A percentile compares a stretch with the other conserved stretches of the same genome.
Evolutionary conservation across 2,888 invertebrate genomes (phyloP).

Genomic region (Drosophila fulvimacula): DNA sequence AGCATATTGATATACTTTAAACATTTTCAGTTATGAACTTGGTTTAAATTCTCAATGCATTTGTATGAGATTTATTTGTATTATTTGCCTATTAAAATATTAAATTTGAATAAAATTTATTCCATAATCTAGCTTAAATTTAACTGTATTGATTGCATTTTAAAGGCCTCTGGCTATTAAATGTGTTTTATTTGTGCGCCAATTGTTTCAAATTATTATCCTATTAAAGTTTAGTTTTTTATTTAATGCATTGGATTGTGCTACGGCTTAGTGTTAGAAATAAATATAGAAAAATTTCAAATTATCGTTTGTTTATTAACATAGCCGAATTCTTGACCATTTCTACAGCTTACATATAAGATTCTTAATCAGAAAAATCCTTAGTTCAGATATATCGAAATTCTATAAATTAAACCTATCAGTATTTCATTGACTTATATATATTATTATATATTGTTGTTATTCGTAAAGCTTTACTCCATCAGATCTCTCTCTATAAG

Average conservation of each 20-base stretch:
- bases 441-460: not conserved
- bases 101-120: not conserved
- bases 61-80: too few species aligned
- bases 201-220: not conserved
- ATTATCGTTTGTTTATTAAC: too few species aligned
- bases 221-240: not conserved
- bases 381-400: too few species aligned
- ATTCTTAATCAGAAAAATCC: too few species aligned
- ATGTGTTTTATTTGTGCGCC: not conserved
- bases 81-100: not conserved
- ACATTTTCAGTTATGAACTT: not conserved
- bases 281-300: not conserved
- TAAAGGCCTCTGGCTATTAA: not conserved
- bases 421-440: constrained; percentile 17
- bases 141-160: not conserved
- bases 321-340: too few species aligned
- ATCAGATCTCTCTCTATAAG: not conserved
- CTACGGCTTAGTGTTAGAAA: too few species aligned
- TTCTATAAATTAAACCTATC: not conserved
- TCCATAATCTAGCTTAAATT: not conserved
- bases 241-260: not conserved
- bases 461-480: not conserved
- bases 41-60: not conserved
- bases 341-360: too few species aligned
- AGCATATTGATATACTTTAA: not conserved